Evolutionary conservation across 2,888 invertebrate species (phyloP), one percentile per base, ranked within the genome.

Genomic region (Polietes domitor): DNA sequence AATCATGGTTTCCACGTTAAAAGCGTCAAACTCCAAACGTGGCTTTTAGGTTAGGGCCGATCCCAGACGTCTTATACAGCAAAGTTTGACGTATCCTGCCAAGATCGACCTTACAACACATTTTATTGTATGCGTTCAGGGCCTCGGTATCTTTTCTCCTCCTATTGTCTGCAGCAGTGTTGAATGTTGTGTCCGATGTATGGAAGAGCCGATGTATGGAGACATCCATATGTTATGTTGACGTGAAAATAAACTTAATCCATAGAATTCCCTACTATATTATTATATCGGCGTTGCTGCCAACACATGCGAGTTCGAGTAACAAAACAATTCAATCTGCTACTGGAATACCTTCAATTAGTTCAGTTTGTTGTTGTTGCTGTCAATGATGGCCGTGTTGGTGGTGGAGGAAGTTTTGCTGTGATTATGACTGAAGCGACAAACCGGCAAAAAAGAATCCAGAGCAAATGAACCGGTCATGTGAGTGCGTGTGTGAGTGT

Each of bases 261-360:
- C 24, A 37, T 41, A 19, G 24, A 58, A 37, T 21, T 37, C 21
- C 63, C 41, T 32, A 15, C 12, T 3, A 17, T 65, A 37, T 41
- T 37, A 9, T 37, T 19, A 37, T 9, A 9, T 37, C 12, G 1
- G 41, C 10, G 19, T 7, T 24, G 26, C 26, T 58, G 15, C 26
- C 26, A 15, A 24, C 7, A 19, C 41, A 65, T 0, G n/a, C 3
- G 0, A 53, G 17, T 53, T 6, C 17, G 50, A 17, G 55, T 55
- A 26, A 26, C 58, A 58, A 41, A 37, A 65, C 21, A 65, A 65
- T 65, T 65, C 65, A 37, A 37, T 37, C 3, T 65, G 65, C 37
- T 12, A 37, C 65, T 65, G 65, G 32, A 65, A 65, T 65, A 65
- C 65, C 65, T 65, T 41, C 65, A 65, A 41, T 65, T 65, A 65